These are phyloP conservation scores for Sphyrna mokarran DNA, from an alignment of 2,113 vertebrate genomes.

Conservation along the genomic window DNA sequence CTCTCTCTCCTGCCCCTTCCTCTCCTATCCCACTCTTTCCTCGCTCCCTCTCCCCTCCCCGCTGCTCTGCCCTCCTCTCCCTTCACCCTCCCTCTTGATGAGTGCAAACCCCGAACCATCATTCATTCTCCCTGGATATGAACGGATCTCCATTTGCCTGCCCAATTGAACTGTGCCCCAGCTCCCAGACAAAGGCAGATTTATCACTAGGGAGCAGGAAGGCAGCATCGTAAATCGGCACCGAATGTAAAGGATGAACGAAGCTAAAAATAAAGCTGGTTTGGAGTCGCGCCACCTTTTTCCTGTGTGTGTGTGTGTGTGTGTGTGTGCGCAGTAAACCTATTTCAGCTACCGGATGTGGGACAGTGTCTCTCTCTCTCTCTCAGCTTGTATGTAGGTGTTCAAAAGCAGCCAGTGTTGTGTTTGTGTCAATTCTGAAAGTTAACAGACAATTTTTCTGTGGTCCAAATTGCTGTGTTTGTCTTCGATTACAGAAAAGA, in stretches of 20 bases:
- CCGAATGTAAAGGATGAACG: neutral
- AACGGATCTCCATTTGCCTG: neutral
- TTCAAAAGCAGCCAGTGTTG: neutral
- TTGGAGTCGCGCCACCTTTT: neutral
- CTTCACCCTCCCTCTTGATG: neutral
- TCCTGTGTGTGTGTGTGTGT: neutral
- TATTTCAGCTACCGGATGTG: conserved; percentile 8
- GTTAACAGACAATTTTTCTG: neutral
- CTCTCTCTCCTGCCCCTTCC: no score
- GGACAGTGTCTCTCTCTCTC: neutral
- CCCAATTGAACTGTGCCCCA: neutral
- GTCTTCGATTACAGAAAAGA: neutral
- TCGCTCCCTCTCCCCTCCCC: neutral
- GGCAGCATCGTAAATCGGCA: neutral
- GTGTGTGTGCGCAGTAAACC: neutral
- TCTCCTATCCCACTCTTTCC: neutral
- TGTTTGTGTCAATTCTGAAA: neutral
- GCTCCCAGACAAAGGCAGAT: neutral
- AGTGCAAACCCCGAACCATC: no score
- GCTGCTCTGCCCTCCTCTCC: neutral
- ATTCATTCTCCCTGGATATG: neutral
- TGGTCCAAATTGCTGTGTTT: neutral
- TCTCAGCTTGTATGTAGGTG: neutral
- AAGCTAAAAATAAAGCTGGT: neutral
- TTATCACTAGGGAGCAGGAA: neutral